Evolutionary conservation across 2,888 invertebrate species (phyloP), one percentile per base, ranked within the genome.

Genomic region (Eupeodes luniger): DNA sequence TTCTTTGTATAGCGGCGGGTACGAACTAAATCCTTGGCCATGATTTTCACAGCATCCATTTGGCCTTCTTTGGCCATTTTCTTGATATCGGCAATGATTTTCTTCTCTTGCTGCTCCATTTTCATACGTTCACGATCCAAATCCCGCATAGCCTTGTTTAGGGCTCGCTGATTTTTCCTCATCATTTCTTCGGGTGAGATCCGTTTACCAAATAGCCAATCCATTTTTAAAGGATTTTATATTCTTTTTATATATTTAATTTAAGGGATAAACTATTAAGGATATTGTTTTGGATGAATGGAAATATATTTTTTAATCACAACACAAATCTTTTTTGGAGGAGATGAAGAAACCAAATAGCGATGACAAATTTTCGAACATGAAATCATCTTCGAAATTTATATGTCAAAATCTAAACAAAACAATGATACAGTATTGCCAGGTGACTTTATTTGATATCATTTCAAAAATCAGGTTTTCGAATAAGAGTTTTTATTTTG

Each of bases 41-140:
- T 99, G 90, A 99, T 99, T 95, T 99, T 99, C 0, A 99, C 99
- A 14, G 99, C 98, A 94, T 99, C 99, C 98, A 99, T 99, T 95
- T 99, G 99, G 14, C 99, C 99, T 92, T 98, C 98, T 93, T 99
- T 99, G 0, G 99, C 99, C 94, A 99, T 96, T 94, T 99, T 99
- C 93, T 99, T 99, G 89, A 99, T 99, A 92, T 99, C 99, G 0
- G 96, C 96, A 87, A 99, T 99, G 88, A 99, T 97, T 94, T 99
- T 99, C 94, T 99, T 99, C 93, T 99, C 99, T 93, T 99, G 99
- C 91, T 98, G 98, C 93, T 99, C 99, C 98, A 99, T 99, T 93
- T 98, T 97, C 94, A 96, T 95, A 85, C 96, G 96, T 94, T 99
- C 98, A 72, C 99, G 95, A 93, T 99, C 99, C 90, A 99, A 95